Evolutionary conservation across 2,797 vertebrate genomes (phyloP), one percentile per base, ranked within the genome.

Genomic region (Zenarchopterus dispar): DNA sequence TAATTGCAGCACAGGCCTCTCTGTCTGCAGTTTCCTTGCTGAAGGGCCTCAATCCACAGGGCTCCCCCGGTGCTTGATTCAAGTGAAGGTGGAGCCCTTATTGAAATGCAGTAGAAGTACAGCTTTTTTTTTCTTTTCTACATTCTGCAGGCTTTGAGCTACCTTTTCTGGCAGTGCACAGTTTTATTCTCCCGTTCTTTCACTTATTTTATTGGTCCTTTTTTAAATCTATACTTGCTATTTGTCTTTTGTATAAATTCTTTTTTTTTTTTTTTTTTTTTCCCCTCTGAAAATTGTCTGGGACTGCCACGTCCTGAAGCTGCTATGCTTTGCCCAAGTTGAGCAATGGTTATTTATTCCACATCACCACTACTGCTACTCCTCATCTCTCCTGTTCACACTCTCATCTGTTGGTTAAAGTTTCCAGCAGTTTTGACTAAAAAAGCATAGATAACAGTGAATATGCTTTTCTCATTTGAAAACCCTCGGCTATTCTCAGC

Each of bases 311-410:
- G 73, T 56, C 62, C 63, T 81, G 83, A 84, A 81, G 66, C 66
- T 67, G 58, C 56, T 58, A 45, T 44, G 67, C 69, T 63, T 54
- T 74, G 64, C 84, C 55, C 74, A 62, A 66, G 48, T 72, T 80
- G 79, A 85, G 73, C 75, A 69, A 75, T 75, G 74, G 62, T 81
- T 86, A 85, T 75, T 58, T 80, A 69, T 84, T 80, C 67, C 58
- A 61, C 70, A 45, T 67, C 43, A 56, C 56, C 43, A 56, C 56
- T 18, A 17, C 48, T 77, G 52, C 54, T 75, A 62, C 46, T 54
- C 15, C 48, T 24, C 15, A 56, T 50, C 11, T 24, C 50, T 47
- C 9, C 49, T 2, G 18, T 33, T 39, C 7, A 39, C 39, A 0
- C 48, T 55, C 43, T 33, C 24, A 41, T 39, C 24, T 52, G 19